Evolutionary conservation across 2,797 vertebrate genomes (phyloP), one percentile per base, ranked within the genome.

Genomic region (Prionace glauca): DNA sequence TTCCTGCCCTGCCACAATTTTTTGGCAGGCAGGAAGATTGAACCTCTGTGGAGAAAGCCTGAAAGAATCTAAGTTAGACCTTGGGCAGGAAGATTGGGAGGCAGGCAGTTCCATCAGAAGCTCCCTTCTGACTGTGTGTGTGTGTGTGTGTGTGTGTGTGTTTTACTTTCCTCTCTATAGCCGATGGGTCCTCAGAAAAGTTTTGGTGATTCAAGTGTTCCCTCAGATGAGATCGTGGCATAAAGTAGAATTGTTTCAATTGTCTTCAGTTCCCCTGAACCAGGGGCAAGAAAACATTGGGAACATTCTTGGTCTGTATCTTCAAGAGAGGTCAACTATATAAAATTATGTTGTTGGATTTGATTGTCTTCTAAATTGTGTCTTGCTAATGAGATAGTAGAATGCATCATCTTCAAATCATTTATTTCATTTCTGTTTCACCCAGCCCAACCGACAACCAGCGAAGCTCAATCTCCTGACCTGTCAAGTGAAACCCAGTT

Each of bases 391-490:
- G 69, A 26, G n/a, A 22, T n/a, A 65, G 60, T n/a, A 91, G 60
- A 8, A 91, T 91, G 16, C 62, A 10, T 91, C 32, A 91, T 36
- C 62, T 92, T 67, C 18, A 72, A 32, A 36, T 95, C 26, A 14
- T 74, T 50, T 29, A 50, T 32, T 71, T 95, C 1, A 4, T 96
- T 67, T 45, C 95, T 65, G 92, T 95, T 50, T 87, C 71, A 91
- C 93, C 26, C 97, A 98, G 98, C 97, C 97, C 0, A 98, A 98
- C 96, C 97, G 98, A 96, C 96, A 97, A 86, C 98, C 98, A 0
- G 97, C 97, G 96, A 98, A 98, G 96, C 97, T 98, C 72, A 98
- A 98, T 97, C 97, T 99, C 81, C 97, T 99, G 96, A 98, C 98
- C 87, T 99, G 98, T 96, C 98, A 98, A 96, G 98, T 98, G 95